Percentiles rank a stretch among this genome's conserved stretches.
Conservation (phyloP, 2,888 invertebrate genomes). For the Stenurella melanura region DNA sequence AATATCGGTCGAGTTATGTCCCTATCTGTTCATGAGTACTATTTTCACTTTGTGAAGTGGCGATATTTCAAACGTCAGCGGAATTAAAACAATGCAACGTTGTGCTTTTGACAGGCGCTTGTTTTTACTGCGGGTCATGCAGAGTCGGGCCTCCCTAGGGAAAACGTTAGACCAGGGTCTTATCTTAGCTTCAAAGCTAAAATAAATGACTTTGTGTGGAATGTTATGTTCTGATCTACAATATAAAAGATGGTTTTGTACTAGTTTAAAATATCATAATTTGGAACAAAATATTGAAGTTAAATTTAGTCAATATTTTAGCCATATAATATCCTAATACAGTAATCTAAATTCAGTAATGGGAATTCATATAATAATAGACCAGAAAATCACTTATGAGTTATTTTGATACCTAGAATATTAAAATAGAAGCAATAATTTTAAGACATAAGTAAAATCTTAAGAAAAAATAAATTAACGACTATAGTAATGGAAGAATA, state of each 20-base stretch:
- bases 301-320: too few relatives aligned
- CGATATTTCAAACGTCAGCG: conserved; percentile 51
- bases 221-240: neutral
- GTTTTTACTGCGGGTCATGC: conserved; percentile 43
- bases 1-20: conserved; percentile 26
- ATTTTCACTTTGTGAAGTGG: conserved; percentile 54
- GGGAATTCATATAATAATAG: too few relatives aligned
- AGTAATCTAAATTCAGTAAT: too few relatives aligned
- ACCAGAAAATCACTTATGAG: too few relatives aligned
- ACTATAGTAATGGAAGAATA: too few relatives aligned
- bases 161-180: neutral
- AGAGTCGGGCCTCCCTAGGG: neutral
- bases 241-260: neutral
- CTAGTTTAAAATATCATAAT: too few relatives aligned
- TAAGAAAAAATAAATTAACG: too few relatives aligned
- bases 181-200: neutral
- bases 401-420: too few relatives aligned
- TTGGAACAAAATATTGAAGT: too few relatives aligned
- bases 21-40: conserved; percentile 49
- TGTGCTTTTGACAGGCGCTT: conserved; percentile 54
- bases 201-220: neutral
- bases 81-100: conserved; percentile 54
- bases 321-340: too few relatives aligned
- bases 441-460: too few relatives aligned
- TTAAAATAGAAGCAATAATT: too few relatives aligned